phyloP scores from a whole-genome alignment of 2,888 invertebrate species.

The Drosophila demipolita region DNA sequence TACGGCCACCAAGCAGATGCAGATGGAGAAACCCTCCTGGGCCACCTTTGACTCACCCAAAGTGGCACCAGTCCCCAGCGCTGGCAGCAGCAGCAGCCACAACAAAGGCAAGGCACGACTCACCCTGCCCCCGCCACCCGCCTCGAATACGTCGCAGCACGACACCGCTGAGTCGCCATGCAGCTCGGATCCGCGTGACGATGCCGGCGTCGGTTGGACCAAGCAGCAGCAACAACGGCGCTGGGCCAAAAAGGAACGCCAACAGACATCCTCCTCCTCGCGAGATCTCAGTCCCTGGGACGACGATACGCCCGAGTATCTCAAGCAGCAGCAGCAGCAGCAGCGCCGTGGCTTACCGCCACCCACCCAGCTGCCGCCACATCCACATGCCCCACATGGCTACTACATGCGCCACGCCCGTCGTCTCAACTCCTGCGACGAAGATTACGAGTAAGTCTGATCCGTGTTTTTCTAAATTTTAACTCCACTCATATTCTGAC shows the following conservation, averaged over 20 bases:
- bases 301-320: conserved; percentile 88
- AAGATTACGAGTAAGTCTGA: conserved; percentile 89
- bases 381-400: conserved; percentile 71
- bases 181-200: conserved; percentile 91
- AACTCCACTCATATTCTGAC: neutral
- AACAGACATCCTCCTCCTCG: conserved; percentile 90
- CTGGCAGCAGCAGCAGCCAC: conserved; percentile 4
- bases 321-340: conserved; percentile 85
- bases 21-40: conserved; percentile 86
- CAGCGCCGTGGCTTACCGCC: conserved; percentile 57
- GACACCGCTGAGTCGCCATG: conserved; percentile 89
- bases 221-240: conserved; percentile 83
- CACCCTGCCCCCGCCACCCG: conserved; percentile 77
- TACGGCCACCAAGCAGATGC: conserved; percentile 81
- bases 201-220: conserved; percentile 85
- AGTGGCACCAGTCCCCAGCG: conserved; percentile 30
- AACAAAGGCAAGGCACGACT: conserved; percentile 60
- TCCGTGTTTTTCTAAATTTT: too few relatives aligned
- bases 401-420: conserved; percentile 86
- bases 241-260: conserved; percentile 86
- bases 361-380: conserved; percentile 44
- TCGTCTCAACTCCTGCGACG: conserved; percentile 88
- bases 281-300: conserved; percentile 93
- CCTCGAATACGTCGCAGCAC: conserved; percentile 82
- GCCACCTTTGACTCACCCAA: conserved; percentile 87